Base-by-base conservation (phyloP, 2,888 invertebrate genomes). In the Drosophila kambysellisi region DNA sequence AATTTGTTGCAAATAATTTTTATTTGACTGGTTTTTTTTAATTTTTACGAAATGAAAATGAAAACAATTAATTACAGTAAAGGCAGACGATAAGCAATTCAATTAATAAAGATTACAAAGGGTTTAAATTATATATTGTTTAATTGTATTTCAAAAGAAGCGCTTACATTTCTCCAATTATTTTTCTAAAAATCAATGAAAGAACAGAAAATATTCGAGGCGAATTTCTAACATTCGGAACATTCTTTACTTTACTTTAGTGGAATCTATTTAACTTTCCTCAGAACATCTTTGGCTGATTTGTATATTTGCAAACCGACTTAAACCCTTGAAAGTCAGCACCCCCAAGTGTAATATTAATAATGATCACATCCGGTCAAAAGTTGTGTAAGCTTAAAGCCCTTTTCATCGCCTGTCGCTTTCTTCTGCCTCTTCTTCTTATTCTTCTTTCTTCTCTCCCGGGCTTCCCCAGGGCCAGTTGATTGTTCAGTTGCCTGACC, bases 401-500 rank as follows among this genome's bases (percentile, higher is more conserved):
- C 25, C 11, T 20, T 43, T 56, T 57, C 17, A 29, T 15, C 56
- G 48, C 54, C 37, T 35, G 15, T 53, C 64, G 32, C 46, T 46
- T 32, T 52, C 20, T 51, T n/a, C 6, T 11, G 25, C 25, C 3
- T 25, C 25, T 25, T 5, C 4, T 17, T 33, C 9, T 33, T 25
- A 11, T 25, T 5, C 4, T 17, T 33, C 5, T 33, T 43, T 51
- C 46, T 12, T 32, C 5, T 43, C 29, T 17, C 20, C 2, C 33
- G 56, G 11, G 37, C 32, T 17, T 20, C 12, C 4, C 20, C 50
- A 25, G 17, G 33, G 52, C 15, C 29, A 58, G 39, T 67, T 74
- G 65, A 70, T 74, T 79, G 79, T 74, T 67, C 68, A 56, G 58
- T 50, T 20, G 35, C 29, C 58, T 64, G 81, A 71, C 78, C 78